Percentiles rank a stretch among this genome's conserved stretches.
phyloP scores from a whole-genome alignment of 2,113 vertebrate species.

The Cynopterus brachyotis region DNA sequence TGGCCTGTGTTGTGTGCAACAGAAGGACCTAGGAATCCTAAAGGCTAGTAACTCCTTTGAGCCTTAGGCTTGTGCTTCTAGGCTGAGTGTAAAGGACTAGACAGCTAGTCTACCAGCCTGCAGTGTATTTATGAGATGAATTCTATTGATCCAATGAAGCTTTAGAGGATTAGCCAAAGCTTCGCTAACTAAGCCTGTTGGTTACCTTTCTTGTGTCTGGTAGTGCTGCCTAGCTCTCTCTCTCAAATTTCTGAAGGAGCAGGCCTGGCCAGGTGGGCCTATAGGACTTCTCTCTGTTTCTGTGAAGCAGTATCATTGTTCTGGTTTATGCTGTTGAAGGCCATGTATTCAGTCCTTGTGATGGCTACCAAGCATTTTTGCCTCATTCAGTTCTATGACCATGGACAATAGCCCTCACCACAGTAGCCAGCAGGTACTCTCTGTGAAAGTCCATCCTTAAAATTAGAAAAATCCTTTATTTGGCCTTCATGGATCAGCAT shows the following conservation, averaged over 20 bases:
- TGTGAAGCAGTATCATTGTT: background rate
- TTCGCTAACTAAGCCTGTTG: background rate
- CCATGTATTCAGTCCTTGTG: background rate
- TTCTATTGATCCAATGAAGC: background rate
- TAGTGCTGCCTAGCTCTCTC: background rate
- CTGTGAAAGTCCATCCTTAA: background rate
- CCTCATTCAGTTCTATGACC: background rate
- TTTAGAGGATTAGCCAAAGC: background rate
- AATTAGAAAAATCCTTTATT: conserved; percentile 14
- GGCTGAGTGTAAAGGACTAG: background rate
- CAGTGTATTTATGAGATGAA: background rate
- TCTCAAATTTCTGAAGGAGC: background rate
- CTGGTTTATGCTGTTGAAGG: background rate
- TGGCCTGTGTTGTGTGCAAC: background rate
- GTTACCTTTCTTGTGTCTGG: background rate
- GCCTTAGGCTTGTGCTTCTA: background rate
- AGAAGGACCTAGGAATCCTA: background rate
- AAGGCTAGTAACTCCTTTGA: background rate
- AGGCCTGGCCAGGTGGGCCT: background rate
- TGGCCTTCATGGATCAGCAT: background rate
- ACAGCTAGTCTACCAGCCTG: background rate
- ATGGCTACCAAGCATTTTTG: background rate
- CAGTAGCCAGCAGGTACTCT: background rate
- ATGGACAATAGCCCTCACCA: background rate
- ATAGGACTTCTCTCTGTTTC: background rate